Evolutionary conservation across 2,888 invertebrate species (phyloP).

Genomic region (Copidosoma aretas): DNA sequence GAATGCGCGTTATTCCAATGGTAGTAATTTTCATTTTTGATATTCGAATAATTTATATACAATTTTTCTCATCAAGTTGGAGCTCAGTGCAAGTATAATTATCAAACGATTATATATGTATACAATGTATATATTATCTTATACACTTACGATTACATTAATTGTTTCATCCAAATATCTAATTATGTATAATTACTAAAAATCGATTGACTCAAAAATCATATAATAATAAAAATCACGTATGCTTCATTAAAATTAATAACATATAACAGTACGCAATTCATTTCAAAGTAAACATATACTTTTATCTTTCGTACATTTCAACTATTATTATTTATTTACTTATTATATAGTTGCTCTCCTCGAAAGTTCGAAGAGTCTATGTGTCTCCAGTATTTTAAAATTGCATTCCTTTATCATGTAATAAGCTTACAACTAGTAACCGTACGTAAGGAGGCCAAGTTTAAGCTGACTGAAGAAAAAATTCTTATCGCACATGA

Average conservation of each 20-base stretch:
- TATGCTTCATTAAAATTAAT: slow-evolving; percentile 24
- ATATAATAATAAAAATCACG: slow-evolving; percentile 7
- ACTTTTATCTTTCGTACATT: slow-evolving; percentile 15
- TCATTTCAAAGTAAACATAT: not conserved
- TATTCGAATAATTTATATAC: slow-evolving; percentile 15
- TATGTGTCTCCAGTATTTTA: slow-evolving; percentile 24
- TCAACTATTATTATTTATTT: slow-evolving; percentile 16
- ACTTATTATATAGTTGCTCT: not conserved
- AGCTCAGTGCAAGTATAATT: slow-evolving; percentile 17
- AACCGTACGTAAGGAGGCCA: slow-evolving; percentile 26
- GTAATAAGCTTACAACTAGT: slow-evolving; percentile 32
- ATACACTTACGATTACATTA: slow-evolving; percentile 14
- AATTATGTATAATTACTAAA: slow-evolving; percentile 9
- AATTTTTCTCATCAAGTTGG: slow-evolving; percentile 15
- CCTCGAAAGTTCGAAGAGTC: slow-evolving; percentile 22
- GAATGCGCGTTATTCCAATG: slow-evolving; percentile 3
- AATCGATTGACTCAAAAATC: slow-evolving; percentile 10
- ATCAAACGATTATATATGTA: slow-evolving; percentile 1
- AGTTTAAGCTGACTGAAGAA: slow-evolving; percentile 29
- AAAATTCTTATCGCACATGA: slow-evolving; percentile 11
- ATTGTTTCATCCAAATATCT: not conserved
- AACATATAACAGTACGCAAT: slow-evolving; percentile 16
- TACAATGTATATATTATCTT: not conserved
- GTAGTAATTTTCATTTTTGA: slow-evolving; percentile 23
- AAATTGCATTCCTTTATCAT: slow-evolving; percentile 17